Base-by-base conservation (phyloP, 2,797 vertebrate species). In the Sebastes cheni region DNA sequence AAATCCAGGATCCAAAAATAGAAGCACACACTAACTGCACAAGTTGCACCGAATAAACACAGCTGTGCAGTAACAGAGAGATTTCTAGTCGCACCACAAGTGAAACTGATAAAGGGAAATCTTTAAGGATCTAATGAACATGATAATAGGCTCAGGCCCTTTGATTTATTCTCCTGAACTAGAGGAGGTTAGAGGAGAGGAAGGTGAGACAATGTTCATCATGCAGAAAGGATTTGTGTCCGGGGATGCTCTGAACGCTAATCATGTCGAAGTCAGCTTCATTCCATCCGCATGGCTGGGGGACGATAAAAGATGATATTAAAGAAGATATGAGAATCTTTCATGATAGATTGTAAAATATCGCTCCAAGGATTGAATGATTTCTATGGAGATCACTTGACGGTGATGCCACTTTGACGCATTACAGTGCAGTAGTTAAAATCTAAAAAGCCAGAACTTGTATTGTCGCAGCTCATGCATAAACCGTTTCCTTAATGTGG, bases 231-330 rank as follows among this genome's bases (percentile, higher is more conserved):
- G 32, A 85, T 68, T 72, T 36, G 67, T 64, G 68, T 80, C 79
- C 46, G 36, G 56, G 54, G 73, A 83, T 54, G 77, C 71, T 79
- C 69, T 82, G 83, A 83, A 83, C 88, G 75, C 82, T 86, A 81
- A 90, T 90, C 66, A 67, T 75, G 82, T 74, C 84, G 80, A 76
- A 85, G 80, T 78, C 58, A 83, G 71, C 62, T 76, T 86, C 74
- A 65, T 83, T 77, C 60, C 70, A 61, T 42, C 50, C 11, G 61
- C 23, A 22, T 39, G 72, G 56, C 81, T 79, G 32, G 22, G 60
- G 85, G 79, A 79, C 69, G 87, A 77, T 85, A 60, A 83, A 52
- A 81, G 27, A 75, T 14, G 34, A 72, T 73, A 84, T 84, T 72
- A 92, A 77, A 86, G 32, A 70, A 29, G 61, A 73, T 77, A 59